Evolutionary conservation across 2,797 vertebrate species (phyloP), one percentile per base, ranked within the genome.

Genomic region (Ambastaia sidthimunki): DNA sequence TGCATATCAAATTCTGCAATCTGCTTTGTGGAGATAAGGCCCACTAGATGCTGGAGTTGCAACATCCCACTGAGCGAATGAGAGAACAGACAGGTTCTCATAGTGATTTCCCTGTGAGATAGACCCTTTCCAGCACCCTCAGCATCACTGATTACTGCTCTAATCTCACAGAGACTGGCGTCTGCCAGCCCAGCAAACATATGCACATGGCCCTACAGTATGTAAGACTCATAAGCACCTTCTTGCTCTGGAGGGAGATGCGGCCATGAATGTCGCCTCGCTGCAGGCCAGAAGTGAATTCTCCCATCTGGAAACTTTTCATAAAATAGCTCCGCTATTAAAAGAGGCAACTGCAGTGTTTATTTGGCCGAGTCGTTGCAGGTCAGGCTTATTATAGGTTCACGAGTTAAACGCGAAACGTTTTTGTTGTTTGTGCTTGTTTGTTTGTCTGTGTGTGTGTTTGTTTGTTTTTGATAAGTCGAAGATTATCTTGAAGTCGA

Each of bases 1-100:
- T 95, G 89, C 91, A 92, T 95, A 95, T 95, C 94, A 93, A 87
- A 85, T 89, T 85, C 86, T 89, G 90, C 91, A 91, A 93, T 91
- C 93, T 94, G 93, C 91, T 92, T 87, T 77, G 73, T 85, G 80
- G 87, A 93, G 94, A 95, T 95, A 95, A 94, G 93, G 86, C 88
- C 91, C 89, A 88, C 90, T 89, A 91, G 92, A 91, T 92, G 90
- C 92, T 90, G 83, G 91, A 89, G 93, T 94, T 94, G 93, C 94
- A 93, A 94, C 93, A 95, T 94, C 92, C 90, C 87, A 87, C 90
- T 84, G 89, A 90, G 89, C 92, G 89, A 92, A 91, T 92, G 90
- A 91, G 91, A 90, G 84, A 66, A 63, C 81, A 92, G 89, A 89
- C 85, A 86, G 85, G 88, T 90, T 90, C 90, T 93, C 90, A 92